Evolutionary conservation across 2,797 vertebrate genomes (phyloP).

Genomic region (Iguana delicatissima): DNA sequence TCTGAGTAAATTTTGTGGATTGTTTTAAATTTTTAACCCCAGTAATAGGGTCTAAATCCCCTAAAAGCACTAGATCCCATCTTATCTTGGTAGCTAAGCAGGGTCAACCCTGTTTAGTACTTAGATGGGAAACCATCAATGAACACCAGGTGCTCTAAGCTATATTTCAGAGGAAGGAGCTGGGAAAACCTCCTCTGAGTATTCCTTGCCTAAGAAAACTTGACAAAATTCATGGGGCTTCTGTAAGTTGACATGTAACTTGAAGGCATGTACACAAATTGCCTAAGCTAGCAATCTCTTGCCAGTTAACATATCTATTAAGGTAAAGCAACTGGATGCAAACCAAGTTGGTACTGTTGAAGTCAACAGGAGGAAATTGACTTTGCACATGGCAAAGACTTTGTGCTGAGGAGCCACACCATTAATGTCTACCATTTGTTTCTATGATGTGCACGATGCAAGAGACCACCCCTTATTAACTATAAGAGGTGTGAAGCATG

Average conservation of each 20-base stretch:
- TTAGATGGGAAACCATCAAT: no score
- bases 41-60: no score
- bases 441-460: background rate
- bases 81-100: no score
- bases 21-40: constrained; percentile 34
- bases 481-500: constrained; percentile 28
- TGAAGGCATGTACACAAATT: background rate
- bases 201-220: no score
- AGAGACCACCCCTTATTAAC: constrained; percentile 28
- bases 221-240: no score
- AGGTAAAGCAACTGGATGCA: background rate
- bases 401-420: background rate
- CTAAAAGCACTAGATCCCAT: no score
- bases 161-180: no score
- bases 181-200: no score
- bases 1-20: constrained; percentile 33
- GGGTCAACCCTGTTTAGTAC: no score
- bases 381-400: background rate
- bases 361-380: background rate
- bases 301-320: background rate
- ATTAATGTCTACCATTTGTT: background rate
- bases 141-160: no score
- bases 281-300: constrained; percentile 11
- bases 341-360: background rate
- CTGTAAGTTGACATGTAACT: no score